Conservation (phyloP, 35 echinoderm and acorn worm species). For the Lytechinus pictus region DNA sequence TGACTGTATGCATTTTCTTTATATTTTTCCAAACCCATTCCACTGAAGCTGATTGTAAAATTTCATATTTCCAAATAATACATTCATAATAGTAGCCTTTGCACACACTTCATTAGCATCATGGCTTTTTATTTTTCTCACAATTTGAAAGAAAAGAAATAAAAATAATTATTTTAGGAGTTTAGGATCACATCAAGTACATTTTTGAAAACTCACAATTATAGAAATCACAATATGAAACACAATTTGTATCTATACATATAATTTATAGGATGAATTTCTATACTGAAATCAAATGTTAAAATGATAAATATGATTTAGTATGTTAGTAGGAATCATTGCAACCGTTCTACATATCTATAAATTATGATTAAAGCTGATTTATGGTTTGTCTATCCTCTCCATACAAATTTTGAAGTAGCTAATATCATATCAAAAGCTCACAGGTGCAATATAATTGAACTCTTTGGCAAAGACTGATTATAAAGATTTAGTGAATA, state of each 20-base stretch:
- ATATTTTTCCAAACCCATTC: background rate
- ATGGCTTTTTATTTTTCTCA: background rate
- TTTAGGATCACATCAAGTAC: background rate
- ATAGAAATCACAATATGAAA: background rate
- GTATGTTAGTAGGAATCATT: background rate
- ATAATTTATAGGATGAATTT: background rate
- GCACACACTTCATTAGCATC: background rate
- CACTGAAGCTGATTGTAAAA: background rate
- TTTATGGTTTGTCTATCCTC: background rate
- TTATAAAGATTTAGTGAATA: background rate
- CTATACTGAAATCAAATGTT: background rate
- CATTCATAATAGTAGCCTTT: too few relatives aligned
- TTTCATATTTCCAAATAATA: too few relatives aligned
- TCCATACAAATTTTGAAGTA: background rate
- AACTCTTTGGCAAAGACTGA: background rate
- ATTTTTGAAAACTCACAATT: background rate
- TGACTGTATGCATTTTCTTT: background rate
- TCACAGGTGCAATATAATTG: background rate
- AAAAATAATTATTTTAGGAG: background rate
- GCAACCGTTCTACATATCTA: background rate
- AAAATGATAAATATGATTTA: background rate
- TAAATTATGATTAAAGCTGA: background rate
- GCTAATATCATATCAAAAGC: background rate
- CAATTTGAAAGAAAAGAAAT: background rate
- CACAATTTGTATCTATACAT: background rate